Base-by-base conservation (phyloP, 1,140 invertebrate genomes). In the Chrysomallon squamiferum region DNA sequence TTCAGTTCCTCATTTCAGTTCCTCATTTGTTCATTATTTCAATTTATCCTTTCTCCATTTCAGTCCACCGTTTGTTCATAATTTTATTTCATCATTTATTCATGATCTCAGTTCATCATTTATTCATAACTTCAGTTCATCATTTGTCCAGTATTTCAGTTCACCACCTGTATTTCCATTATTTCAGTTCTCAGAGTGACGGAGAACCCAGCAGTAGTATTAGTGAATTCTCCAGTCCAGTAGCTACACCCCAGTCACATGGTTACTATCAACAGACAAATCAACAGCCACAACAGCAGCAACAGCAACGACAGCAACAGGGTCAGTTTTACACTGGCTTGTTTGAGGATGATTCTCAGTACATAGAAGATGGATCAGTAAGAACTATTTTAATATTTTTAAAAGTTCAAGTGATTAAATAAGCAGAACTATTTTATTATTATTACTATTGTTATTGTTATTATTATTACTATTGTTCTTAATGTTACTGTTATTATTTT, bases 311-410 rank as follows among this genome's bases (percentile, higher is more conserved):
- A 18, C 57, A 61, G 29, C 63, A 59, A 18, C 65, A 45, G 5
- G 58, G 58, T 56, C 41, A 56, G 41, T 57, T 60, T 43, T 62
- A 61, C 54, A 27, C 43, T 50, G 62, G 63, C 32, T 61, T 63
- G 59, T 70, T 68, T 64, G 65, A 70, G 25, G 69, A 72, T 30
- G 64, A 54, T 11, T 67, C 71, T 25, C 73, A 70, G 18, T 64
- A 67, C 38, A 75, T 75, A 50, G 74, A 75, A 20, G 71, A 75
- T 61, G 47, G 59, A 13, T 75, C 73, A 11, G 73, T 75, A 66
- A 70, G 71, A 20, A 20, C n/a, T 6, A 20, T 27, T 27, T 27
- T 27, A 5, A 20, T 9, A 6, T 27, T n/a, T 27, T 9, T 30
- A n/a, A n/a, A n/a, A n/a, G n/a, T n/a, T n/a, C n/a, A n/a, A n/a